phyloP scores from a whole-genome alignment of 2,888 invertebrate genomes.

The Cancer borealis region DNA sequence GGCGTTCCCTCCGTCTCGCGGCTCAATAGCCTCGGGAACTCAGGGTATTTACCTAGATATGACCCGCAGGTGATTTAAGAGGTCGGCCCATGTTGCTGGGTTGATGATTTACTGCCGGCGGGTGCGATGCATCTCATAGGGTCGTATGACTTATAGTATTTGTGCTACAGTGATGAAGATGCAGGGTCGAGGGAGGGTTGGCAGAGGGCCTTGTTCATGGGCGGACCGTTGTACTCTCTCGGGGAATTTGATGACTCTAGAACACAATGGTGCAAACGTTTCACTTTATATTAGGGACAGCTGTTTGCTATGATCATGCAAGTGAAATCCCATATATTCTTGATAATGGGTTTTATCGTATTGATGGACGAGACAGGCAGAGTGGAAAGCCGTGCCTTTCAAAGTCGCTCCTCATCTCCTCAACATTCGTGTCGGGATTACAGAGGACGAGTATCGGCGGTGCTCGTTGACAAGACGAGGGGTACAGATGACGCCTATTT shows the following conservation, averaged over 20 bases:
- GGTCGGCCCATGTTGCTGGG: constrained; percentile 4
- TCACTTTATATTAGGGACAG: not conserved
- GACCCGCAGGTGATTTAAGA: constrained; percentile 21
- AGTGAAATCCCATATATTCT: not conserved
- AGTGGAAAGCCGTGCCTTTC: not conserved
- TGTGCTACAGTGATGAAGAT: not conserved
- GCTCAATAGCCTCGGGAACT: constrained; percentile 27
- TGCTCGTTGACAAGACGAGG: constrained; percentile 20
- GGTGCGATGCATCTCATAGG: constrained; percentile 4
- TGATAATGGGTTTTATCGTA: not conserved
- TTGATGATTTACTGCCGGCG: constrained; percentile 9
- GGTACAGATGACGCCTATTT: not conserved
- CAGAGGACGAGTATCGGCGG: constrained; percentile 2
- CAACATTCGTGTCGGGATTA: not conserved
- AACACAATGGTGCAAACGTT: not conserved
- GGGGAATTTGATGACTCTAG: not conserved
- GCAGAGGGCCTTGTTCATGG: not conserved
- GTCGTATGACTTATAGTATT: not conserved
- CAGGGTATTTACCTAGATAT: constrained; percentile 12
- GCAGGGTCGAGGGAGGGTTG: not conserved
- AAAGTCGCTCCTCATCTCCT: not conserved
- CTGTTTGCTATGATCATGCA: not conserved
- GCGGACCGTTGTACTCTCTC: not conserved
- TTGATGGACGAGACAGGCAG: not conserved
- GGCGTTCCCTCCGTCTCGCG: constrained; percentile 24